Conservation (phyloP, 2,113 vertebrate genomes). For the Cnemophilus loriae region DNA sequence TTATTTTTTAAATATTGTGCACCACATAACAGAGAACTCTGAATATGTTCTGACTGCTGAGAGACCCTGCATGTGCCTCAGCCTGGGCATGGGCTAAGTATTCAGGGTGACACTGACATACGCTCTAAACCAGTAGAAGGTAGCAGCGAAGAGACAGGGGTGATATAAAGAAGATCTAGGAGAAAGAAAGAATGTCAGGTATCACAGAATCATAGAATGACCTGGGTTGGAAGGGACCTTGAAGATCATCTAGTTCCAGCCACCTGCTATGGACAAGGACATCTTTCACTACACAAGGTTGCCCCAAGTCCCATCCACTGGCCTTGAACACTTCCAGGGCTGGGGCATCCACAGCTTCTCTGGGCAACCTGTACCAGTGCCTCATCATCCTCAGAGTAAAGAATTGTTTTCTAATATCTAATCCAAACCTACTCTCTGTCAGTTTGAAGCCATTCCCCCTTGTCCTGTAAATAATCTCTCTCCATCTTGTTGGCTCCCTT, state of each 20-base stretch:
- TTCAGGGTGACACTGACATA: background rate
- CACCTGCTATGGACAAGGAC: background rate
- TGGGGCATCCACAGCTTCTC: background rate
- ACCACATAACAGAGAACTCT: background rate
- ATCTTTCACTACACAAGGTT: background rate
- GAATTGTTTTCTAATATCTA: background rate
- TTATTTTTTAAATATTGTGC: background rate
- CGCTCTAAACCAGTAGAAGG: background rate
- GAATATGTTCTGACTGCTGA: background rate
- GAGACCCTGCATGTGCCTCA: background rate
- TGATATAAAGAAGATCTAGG: background rate
- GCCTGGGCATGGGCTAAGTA: background rate
- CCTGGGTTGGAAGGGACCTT: background rate
- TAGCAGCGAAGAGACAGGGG: background rate
- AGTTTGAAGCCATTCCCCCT: background rate
- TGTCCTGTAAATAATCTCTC: background rate
- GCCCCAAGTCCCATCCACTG: background rate
- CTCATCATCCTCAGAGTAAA: background rate
- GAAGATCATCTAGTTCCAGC: too few relatives aligned
- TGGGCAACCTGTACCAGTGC: background rate
- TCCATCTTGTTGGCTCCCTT: background rate
- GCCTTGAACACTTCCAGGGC: background rate
- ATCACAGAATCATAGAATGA: background rate
- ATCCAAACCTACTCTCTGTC: background rate
- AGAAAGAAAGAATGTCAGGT: background rate